Conservation (phyloP, 1,140 invertebrate genomes). For the Holcopasites calliopsidis region DNA sequence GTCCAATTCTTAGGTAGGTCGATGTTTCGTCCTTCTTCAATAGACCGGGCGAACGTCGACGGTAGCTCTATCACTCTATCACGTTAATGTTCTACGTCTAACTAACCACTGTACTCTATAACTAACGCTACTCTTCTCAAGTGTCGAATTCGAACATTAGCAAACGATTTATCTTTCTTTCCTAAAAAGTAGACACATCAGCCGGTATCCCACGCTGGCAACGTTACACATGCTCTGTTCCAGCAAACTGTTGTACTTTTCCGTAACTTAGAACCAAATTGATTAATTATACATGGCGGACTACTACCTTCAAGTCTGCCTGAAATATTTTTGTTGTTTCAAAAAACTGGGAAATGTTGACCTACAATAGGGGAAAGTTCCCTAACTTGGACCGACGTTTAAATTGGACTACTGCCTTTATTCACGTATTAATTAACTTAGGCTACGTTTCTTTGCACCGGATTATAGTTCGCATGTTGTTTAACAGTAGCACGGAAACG, state of each 20-base stretch:
- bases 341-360: too few relatives aligned
- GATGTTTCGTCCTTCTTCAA: conserved; percentile 53
- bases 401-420: too few relatives aligned
- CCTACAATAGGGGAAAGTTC: too few relatives aligned
- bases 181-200: not conserved
- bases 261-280: conserved; percentile 6
- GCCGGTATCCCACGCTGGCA: not conserved
- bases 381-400: too few relatives aligned
- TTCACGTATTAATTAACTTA: too few relatives aligned
- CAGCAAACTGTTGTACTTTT: not conserved
- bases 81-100: conserved; percentile 68
- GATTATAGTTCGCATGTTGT: too few relatives aligned
- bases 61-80: conserved; percentile 74
- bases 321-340: too few relatives aligned
- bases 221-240: conserved; percentile 8
- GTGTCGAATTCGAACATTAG: conserved; percentile 7
- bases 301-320: too few relatives aligned
- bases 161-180: not conserved
- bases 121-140: conserved; percentile 30
- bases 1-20: conserved; percentile 78
- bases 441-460: too few relatives aligned
- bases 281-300: too few relatives aligned
- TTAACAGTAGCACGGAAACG: too few relatives aligned
- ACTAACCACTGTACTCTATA: conserved; percentile 45
- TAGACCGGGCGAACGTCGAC: conserved; percentile 62